These are phyloP conservation scores for Phaenicophaeus curvirostris DNA, from an alignment of 2,797 vertebrate genomes.

Conservation along the genomic window DNA sequence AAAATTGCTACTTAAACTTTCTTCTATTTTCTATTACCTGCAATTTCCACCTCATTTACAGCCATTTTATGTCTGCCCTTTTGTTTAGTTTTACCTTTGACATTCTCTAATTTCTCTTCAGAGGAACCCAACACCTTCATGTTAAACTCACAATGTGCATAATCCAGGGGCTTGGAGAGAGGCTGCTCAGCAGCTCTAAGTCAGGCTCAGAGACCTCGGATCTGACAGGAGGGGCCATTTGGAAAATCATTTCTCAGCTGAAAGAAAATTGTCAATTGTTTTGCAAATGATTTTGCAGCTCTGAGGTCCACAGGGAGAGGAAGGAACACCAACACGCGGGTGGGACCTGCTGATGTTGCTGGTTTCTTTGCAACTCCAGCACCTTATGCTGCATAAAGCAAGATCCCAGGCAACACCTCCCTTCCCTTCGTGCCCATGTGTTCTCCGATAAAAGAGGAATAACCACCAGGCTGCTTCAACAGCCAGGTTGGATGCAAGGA, in stretches of 20 bases:
- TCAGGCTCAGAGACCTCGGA: not conserved
- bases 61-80: slow-evolving; percentile 57
- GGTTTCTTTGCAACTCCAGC: not conserved
- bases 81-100: slow-evolving; percentile 70
- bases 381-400: not conserved
- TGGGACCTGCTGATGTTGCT: too few species aligned
- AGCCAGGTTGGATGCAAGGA: not conserved
- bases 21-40: slow-evolving; percentile 64
- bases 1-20: slow-evolving; percentile 71
- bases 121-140: slow-evolving; percentile 60
- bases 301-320: not conserved
- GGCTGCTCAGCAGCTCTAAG: not conserved
- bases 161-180: not conserved
- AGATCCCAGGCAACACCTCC: not conserved
- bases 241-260: not conserved
- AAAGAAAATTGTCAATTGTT: not conserved
- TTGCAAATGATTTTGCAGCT: not conserved
- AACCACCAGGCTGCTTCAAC: not conserved
- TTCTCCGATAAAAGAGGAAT: not conserved
- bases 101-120: slow-evolving; percentile 67
- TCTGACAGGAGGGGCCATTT: not conserved
- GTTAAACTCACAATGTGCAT: slow-evolving; percentile 48
- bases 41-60: slow-evolving; percentile 70
- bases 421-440: not conserved
- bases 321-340: rapidly evolving